These are phyloP conservation scores for Drosophila sordidula DNA, from an alignment of 2,888 invertebrate genomes.

Conservation along the genomic window DNA sequence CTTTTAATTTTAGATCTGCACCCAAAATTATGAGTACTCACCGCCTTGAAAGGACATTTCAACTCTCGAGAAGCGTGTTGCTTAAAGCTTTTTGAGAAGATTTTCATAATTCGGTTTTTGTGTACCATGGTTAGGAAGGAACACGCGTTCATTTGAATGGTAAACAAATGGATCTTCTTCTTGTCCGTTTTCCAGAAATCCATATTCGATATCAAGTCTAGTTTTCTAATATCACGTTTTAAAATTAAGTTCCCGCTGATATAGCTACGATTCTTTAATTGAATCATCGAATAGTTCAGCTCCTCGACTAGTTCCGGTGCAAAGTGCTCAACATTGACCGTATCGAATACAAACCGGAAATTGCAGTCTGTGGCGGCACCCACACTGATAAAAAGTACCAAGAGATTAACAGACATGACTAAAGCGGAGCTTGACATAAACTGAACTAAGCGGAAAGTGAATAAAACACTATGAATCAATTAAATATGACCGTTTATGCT, in stretches of 20 bases:
- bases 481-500: background rate
- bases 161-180: slow-evolving; percentile 24
- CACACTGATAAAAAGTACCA: slow-evolving; percentile 3
- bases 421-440: background rate
- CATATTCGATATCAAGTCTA: slow-evolving; percentile 15
- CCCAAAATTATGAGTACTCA: background rate
- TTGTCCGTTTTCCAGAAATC: slow-evolving; percentile 44
- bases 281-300: background rate
- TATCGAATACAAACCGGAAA: slow-evolving; percentile 22
- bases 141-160: slow-evolving; percentile 16
- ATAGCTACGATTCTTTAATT: slow-evolving; percentile 26
- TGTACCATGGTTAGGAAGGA: slow-evolving; percentile 18
- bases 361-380: slow-evolving; percentile 4
- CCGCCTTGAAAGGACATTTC: slow-evolving; percentile 24
- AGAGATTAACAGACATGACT: slow-evolving; percentile 18
- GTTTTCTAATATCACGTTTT: background rate
- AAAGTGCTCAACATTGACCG: background rate
- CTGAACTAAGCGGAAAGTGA: background rate
- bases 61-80: background rate
- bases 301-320: slow-evolving; percentile 22
- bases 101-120: slow-evolving; percentile 16
- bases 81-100: slow-evolving; percentile 8
- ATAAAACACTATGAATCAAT: background rate
- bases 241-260: slow-evolving; percentile 18
- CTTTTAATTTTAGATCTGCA: no score